Conservation (phyloP, 2,113 vertebrate species). For the Thunnus maccoyii region DNA sequence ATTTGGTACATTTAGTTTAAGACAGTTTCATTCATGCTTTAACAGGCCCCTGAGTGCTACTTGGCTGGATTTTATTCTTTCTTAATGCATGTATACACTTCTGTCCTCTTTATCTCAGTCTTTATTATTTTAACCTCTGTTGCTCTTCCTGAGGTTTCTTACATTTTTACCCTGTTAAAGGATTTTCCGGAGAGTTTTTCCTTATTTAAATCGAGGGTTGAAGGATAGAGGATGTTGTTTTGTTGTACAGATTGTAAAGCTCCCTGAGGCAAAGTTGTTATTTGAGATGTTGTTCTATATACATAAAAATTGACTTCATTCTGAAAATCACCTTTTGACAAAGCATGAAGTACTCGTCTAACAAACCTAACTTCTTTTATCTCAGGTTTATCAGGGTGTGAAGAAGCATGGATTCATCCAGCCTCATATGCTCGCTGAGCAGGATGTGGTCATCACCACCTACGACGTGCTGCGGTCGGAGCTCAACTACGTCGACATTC, state of each 20-base stretch:
- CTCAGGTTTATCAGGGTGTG: constrained; percentile 95
- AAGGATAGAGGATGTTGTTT: too few species aligned
- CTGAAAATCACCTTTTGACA: neutral
- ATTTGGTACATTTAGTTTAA: neutral
- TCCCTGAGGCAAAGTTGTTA: too few species aligned
- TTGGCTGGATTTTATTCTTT: neutral
- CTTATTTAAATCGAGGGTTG: too few species aligned
- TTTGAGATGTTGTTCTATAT: too few species aligned
- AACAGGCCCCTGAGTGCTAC: neutral
- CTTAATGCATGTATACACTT: neutral
- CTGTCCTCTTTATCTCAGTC: neutral
- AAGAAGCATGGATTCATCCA: constrained; percentile 98
- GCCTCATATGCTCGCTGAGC: constrained; percentile 94
- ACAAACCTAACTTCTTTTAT: too few species aligned
- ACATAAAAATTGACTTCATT: too few species aligned
- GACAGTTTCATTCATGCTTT: neutral
- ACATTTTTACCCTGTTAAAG: too few species aligned
- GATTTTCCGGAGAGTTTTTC: too few species aligned
- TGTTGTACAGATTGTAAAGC: too few species aligned
- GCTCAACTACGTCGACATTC: constrained; percentile 97
- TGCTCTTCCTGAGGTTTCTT: neutral
- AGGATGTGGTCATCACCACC: constrained; percentile 98
- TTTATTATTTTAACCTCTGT: neutral
- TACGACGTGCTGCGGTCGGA: constrained; percentile 97
- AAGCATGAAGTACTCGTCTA: too few species aligned